phyloP scores from a whole-genome alignment of 2,113 vertebrate species.

The Campylomormyrus numenius region DNA sequence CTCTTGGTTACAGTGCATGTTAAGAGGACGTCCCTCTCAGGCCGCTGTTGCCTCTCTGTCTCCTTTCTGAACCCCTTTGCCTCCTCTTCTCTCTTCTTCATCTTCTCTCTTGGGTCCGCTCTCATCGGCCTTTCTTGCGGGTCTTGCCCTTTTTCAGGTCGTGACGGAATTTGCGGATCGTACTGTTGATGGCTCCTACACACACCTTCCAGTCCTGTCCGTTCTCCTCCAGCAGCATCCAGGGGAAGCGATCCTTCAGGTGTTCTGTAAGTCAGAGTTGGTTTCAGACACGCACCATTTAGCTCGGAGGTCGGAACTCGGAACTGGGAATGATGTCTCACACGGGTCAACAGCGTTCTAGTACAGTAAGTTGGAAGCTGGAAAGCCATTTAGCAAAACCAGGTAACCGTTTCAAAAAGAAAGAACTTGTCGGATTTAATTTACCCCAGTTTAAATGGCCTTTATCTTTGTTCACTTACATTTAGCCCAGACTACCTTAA shows the following conservation, averaged over 20 bases:
- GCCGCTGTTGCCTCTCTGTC: background rate
- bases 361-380: too few species aligned
- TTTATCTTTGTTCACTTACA: too few species aligned
- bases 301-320: too few species aligned
- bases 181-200: constrained; percentile 62
- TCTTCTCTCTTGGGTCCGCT: background rate
- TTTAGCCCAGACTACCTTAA: too few species aligned
- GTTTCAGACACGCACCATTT: background rate
- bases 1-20: background rate
- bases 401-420: too few species aligned
- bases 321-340: too few species aligned
- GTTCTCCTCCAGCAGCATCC: constrained; percentile 54
- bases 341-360: too few species aligned
- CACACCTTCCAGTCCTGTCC: constrained; percentile 68
- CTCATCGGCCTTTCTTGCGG: constrained; percentile 18
- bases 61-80: background rate
- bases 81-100: background rate
- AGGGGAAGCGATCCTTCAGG: constrained; percentile 59
- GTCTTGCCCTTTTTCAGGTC: constrained; percentile 38
- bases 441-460: too few species aligned
- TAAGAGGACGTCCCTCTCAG: background rate
- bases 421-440: too few species aligned
- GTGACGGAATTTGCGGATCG: constrained; percentile 56
- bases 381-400: too few species aligned
- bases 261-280: constrained; percentile 53